A percentile compares a stretch with the other conserved stretches of the same genome.
Conservation (phyloP, 2,113 vertebrate genomes). For the Spea multiplicata region DNA sequence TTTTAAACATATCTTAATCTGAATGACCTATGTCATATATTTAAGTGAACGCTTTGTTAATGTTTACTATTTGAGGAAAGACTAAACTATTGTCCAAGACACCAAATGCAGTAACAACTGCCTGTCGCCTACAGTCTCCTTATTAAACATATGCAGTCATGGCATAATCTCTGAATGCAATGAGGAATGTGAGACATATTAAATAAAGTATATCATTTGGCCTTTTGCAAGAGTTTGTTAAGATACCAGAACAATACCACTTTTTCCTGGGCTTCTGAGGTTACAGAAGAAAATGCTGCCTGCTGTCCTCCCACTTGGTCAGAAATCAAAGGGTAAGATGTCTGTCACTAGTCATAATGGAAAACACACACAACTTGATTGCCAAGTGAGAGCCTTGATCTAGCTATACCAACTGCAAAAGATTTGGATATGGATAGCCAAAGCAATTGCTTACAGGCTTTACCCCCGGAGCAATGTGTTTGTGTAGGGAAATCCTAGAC, state of each 20-base stretch:
- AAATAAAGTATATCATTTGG: background rate
- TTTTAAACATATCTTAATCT: too few relatives aligned
- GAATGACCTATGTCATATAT: too few relatives aligned
- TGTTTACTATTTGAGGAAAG: background rate
- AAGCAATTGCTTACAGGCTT: constrained; percentile 32
- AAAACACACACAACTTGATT: constrained; percentile 13
- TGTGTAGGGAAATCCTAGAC: constrained; percentile 13
- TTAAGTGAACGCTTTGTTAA: too few relatives aligned
- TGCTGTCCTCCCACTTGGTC: background rate
- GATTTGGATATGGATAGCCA: constrained; percentile 30
- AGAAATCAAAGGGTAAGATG: constrained; percentile 1
- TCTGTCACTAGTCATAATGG: constrained; percentile 26
- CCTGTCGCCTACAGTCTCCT: constrained; percentile 8
- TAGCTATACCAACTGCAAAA: background rate
- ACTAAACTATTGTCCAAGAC: background rate
- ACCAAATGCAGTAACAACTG: constrained; percentile 27
- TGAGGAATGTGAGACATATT: constrained; percentile 7
- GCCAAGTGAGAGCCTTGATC: constrained; percentile 19
- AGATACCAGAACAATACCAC: background rate
- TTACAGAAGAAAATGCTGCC: background rate
- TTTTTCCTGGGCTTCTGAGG: constrained; percentile 13
- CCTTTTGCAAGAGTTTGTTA: background rate
- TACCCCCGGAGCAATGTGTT: constrained; percentile 2
- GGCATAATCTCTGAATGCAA: constrained; percentile 3
- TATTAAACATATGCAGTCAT: constrained; percentile 13